Evolutionary conservation across 1,140 invertebrate species (phyloP).

Genomic region (Psilanteris sp.): DNA sequence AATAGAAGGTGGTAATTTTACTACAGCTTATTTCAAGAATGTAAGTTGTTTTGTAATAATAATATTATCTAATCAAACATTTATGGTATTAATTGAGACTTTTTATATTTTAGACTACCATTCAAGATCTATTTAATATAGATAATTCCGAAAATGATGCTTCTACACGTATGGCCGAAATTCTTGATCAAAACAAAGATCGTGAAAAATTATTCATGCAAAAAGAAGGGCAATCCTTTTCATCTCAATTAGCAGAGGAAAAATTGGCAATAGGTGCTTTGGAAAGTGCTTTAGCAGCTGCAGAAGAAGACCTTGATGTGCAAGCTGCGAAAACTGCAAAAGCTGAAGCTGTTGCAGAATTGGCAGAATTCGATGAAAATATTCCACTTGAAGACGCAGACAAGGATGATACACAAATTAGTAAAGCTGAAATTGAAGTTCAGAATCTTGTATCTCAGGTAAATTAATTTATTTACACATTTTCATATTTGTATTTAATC

Average conservation of each 20-base stretch:
- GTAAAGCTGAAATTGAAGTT: slow-evolving; percentile 91
- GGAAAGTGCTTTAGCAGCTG: slow-evolving; percentile 91
- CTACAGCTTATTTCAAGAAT: slow-evolving; percentile 97
- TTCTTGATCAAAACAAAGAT: slow-evolving; percentile 80
- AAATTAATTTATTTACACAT: no score
- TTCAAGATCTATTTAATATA: slow-evolving; percentile 94
- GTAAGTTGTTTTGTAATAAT: slow-evolving; percentile 80
- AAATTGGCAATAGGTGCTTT: slow-evolving; percentile 85
- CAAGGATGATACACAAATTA: slow-evolving; percentile 83
- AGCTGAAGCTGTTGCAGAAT: slow-evolving; percentile 94
- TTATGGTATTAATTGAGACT: slow-evolving; percentile 19
- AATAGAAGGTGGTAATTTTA: slow-evolving; percentile 99
- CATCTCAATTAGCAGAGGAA: slow-evolving; percentile 77
- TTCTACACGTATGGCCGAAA: slow-evolving; percentile 83
- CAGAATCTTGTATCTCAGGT: slow-evolving; percentile 91
- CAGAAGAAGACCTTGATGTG: slow-evolving; percentile 97
- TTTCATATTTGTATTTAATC: no score
- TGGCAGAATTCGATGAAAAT: slow-evolving; percentile 98
- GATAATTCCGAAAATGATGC: slow-evolving; percentile 84
- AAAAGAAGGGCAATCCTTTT: slow-evolving; percentile 61
- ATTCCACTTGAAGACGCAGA: slow-evolving; percentile 92
- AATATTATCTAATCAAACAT: no score
- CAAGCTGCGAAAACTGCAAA: slow-evolving; percentile 93
- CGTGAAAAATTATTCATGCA: slow-evolving; percentile 70
- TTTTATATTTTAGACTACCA: slow-evolving; percentile 87